Evolutionary conservation across 1,140 invertebrate genomes (phyloP), one percentile per base, ranked within the genome.

Genomic region (Nixonia krombeini): DNA sequence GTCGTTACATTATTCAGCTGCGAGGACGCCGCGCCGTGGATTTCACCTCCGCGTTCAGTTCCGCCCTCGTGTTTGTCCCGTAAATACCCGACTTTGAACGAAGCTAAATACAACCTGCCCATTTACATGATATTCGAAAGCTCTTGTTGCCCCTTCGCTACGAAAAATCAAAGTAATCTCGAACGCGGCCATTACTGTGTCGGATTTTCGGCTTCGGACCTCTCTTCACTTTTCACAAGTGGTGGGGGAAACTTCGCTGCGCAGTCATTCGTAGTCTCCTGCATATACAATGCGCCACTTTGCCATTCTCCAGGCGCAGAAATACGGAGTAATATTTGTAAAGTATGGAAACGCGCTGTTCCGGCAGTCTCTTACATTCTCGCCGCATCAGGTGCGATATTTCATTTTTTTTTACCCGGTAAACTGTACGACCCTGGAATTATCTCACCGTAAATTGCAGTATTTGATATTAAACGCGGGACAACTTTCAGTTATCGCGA

Each of bases 1-100:
- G 74, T 74, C 73, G 75, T 79, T 81, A 79, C 78, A 82, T 82
- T 82, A 82, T 82, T 82, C 80, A 80, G 69, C 69, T 59, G 70
- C 68, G 74, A 78, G 75, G 64, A 72, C 71, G 67, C 57, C 59
- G 62, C 66, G 73, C 67, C 64, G 64, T 59, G 73, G 73, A 74
- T 72, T 77, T 71, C 62, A 66, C 68, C 68, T 65, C 41, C 38
- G 50, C 61, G 74, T 9, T 45, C 57, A 75, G 21, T 25, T 21
- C 21, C 21, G 65, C 64, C 59, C 31, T 37, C 33, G 62, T 47
- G 63, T 61, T 55, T 56, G 69, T 59, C 50, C 44, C 47, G 55
- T 35, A 66, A n/a, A n/a, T n/a, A 2, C 33, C 33, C 13, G 7
- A 13, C n/a, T 35, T 35, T 35, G 7, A 13, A 12, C 10, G 33